These are phyloP conservation scores for Lycaena phlaeas DNA, from an alignment of 2,888 invertebrate genomes.

Conservation along the genomic window DNA sequence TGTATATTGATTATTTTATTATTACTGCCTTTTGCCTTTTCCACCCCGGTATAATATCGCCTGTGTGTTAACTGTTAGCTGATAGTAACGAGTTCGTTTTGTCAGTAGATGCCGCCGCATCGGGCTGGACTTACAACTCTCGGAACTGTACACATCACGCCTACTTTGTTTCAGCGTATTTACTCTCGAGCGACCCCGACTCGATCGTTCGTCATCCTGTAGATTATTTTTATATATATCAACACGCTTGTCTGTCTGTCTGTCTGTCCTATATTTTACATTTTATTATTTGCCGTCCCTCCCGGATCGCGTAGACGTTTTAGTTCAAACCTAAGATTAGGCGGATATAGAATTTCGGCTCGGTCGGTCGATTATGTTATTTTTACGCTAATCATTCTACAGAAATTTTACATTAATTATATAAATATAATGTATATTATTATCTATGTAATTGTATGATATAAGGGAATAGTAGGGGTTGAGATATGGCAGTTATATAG, in stretches of 20 bases:
- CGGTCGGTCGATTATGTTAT: slow-evolving; percentile 4
- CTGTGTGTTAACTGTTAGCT: no score
- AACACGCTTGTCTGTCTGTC: background rate
- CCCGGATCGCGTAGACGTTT: background rate
- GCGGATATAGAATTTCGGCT: slow-evolving; percentile 5
- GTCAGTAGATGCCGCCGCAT: slow-evolving; percentile 5
- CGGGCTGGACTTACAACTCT: slow-evolving; percentile 7
- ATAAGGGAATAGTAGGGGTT: slow-evolving; percentile 40
- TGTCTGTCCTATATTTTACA: background rate
- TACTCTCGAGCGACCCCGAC: background rate
- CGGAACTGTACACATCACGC: slow-evolving; percentile 10
- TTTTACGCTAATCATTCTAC: slow-evolving; percentile 38
- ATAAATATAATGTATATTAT: slow-evolving; percentile 41
- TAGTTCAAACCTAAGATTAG: slow-evolving; percentile 8
- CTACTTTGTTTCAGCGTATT: slow-evolving; percentile 9
- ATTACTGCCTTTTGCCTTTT: no score
- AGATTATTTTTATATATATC: background rate
- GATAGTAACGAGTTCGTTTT: background rate
- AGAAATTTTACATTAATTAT: slow-evolving; percentile 32
- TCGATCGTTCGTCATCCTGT: background rate
- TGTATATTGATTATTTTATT: no score
- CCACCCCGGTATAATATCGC: no score
- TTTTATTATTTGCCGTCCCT: slow-evolving; percentile 1
- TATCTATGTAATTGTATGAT: slow-evolving; percentile 43
- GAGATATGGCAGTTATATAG: slow-evolving; percentile 23